Evolutionary conservation across 2,113 vertebrate species (phyloP), one percentile per base, ranked within the genome.

Genomic region (Chrysochloris asiatica): DNA sequence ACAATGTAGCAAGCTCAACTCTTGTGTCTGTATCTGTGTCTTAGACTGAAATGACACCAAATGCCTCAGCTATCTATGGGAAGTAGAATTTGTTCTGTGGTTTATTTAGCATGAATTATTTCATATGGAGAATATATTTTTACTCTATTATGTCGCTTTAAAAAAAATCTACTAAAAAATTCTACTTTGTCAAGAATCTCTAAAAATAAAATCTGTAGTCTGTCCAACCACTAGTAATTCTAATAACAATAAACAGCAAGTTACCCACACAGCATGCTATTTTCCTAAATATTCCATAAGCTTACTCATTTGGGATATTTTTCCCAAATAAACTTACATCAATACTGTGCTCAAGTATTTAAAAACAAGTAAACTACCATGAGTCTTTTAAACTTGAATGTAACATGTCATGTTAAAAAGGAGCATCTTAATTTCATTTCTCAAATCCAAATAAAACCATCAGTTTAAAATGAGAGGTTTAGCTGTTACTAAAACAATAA

Each of bases 131-230:
- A 65, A 9, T 43, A 48, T 48, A 26, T 36, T 47, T 76, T 76
- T 4, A 59, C 21, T 71, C 30, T 41, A 56, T 72, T 47, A 41
- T 24, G 56, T 82, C 21, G 76, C 22, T 87, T 82, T 69, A 38
- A 71, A 77, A 86, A 75, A 28, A 56, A 80, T 83, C 41, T 28
- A 47, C 41, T 28, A 47, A 47, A 54, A 92, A 83, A 1, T n/a
- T n/a, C n/a, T 71, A 89, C 81, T 89, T 73, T n/a, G n/a, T n/a
- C 84, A 86, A 89, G 88, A 30, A 50, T 71, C 61, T 90, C 48
- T 83, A 88, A 92, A n/a, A 92, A 92, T 92, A 81, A 86, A 88
- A 93, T 72, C 59, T 79, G 12, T 63, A 82, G 77, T 83, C 22
- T 73, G 33, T 50, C 48, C 43, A 84, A n/a, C 30, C 90, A 33